A percentile compares a stretch with the other conserved stretches of the same genome.
Evolutionary conservation across 2,113 vertebrate genomes (phyloP).

Genomic region (Aspidoscelis tigris): DNA sequence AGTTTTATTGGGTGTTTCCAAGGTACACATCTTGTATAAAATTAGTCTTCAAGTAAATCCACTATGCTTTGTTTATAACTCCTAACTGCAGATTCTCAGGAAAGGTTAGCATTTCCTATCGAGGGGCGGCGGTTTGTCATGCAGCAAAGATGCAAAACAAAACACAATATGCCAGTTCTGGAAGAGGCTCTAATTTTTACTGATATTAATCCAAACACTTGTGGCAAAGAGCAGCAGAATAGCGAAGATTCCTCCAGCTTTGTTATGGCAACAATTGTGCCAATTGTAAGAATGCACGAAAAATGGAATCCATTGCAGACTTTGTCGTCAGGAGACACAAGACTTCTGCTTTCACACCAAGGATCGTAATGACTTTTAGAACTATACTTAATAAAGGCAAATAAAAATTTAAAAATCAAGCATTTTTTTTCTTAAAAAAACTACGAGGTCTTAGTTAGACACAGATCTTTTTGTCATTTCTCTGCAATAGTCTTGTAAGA

Average conservation of each 20-base stretch:
- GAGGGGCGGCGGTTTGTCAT: background rate
- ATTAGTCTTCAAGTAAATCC: slow-evolving; percentile 48
- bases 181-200: slow-evolving; percentile 43
- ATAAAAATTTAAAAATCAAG: background rate
- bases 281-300: background rate
- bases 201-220: slow-evolving; percentile 13
- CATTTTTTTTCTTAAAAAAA: background rate
- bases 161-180: background rate
- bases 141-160: slow-evolving; percentile 36
- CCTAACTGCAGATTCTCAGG: slow-evolving; percentile 30
- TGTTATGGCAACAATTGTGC: slow-evolving; percentile 27
- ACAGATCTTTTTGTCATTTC: background rate
- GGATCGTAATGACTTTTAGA: background rate
- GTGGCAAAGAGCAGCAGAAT: background rate
- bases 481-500: background rate
- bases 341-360: background rate
- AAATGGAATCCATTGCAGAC: background rate
- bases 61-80: slow-evolving; percentile 51
- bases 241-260: background rate
- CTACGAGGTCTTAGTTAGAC: background rate
- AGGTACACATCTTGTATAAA: slow-evolving; percentile 45
- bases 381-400: background rate
- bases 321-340: background rate
- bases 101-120: slow-evolving; percentile 39
- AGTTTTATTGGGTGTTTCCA: slow-evolving; percentile 59